A percentile compares a stretch with the other conserved stretches of the same genome.
These are phyloP conservation scores for Subanguina moxae DNA, from an alignment of 1,140 invertebrate species.

Conservation along the genomic window DNA sequence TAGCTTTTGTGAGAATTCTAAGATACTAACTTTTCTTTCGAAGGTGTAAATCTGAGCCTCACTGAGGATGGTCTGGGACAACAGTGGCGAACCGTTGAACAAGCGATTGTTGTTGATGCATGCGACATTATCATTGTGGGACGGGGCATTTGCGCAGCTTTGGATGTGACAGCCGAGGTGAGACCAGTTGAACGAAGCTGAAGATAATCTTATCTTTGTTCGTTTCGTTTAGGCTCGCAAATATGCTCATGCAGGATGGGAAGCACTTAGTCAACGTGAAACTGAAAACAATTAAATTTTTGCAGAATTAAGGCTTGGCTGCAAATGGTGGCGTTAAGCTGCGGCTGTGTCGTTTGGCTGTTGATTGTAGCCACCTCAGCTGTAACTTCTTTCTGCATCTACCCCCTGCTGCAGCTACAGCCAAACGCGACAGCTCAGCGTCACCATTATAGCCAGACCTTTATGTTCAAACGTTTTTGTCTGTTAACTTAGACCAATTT, in stretches of 20 bases:
- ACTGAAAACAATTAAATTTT: not conserved
- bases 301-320: too few relatives aligned
- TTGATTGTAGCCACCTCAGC: too few relatives aligned
- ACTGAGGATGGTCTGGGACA: slow-evolving; percentile 35
- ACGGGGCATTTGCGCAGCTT: slow-evolving; percentile 40
- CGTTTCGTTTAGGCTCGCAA: too few relatives aligned
- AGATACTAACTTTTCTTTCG: not conserved
- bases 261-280: slow-evolving; percentile 25
- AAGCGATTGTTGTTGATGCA: slow-evolving; percentile 35
- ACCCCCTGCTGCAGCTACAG: too few relatives aligned
- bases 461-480: not conserved
- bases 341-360: too few relatives aligned
- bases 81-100: slow-evolving; percentile 38
- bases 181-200: slow-evolving; percentile 22
- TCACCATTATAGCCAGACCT: too few relatives aligned
- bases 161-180: slow-evolving; percentile 36
- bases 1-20: too few relatives aligned
- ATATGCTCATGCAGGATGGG: slow-evolving; percentile 22
- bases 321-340: too few relatives aligned
- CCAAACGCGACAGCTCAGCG: too few relatives aligned
- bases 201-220: too few relatives aligned
- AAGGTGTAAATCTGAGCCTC: slow-evolving; percentile 31
- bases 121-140: slow-evolving; percentile 49
- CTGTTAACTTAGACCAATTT: too few relatives aligned
- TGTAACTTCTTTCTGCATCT: too few relatives aligned